Evolutionary conservation across 64 coral and sea anemone species (phyloP), one percentile per base, ranked within the genome.

Genomic region (Actinia tenebrosa): DNA sequence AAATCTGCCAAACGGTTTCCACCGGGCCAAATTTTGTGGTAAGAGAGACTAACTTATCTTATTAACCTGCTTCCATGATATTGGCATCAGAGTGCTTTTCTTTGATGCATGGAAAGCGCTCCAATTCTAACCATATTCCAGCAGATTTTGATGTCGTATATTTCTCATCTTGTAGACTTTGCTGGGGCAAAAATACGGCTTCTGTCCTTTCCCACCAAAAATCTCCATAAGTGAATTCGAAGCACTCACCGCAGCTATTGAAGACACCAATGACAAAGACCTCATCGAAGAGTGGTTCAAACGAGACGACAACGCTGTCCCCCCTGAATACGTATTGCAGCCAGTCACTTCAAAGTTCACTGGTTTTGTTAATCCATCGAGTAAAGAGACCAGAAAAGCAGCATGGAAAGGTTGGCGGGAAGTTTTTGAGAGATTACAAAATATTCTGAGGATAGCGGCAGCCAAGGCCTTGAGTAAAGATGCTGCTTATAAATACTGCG

Each of bases 21-120:
- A 90, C 80, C 82, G 95, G 95, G 16, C 95, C 95, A 15, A 94
- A 89, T 45, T 98, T 98, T 94, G 95, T 98, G 55, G 95, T 98
- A 83, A 93, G 95, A 53, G 42, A 79, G 7, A 44, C 77, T 44
- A 0, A n/a, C 27, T n/a, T 77, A 77, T 30, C 23, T 77, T 77
- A 22, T n/a, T 15, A 19, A 77, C 3, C n/a, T 6, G 7, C 71
- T 77, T 17, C n/a, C 42, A 43, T 30, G 14, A 50, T 50, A 50
- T 50, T 50, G 47, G 47, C 47, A 50, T 50, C 7, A 50, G 47
- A 50, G 47, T 50, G 47, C 2, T 50, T 50, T 50, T 50, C 47
- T 50, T 4, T 3, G 47, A 50, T 1, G 4, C 47, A 1, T 50
- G 2, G 4, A 50, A 50, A 50, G 47, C 47, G 47, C 47, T 50